A percentile compares a stretch with the other conserved stretches of the same genome.
These are phyloP conservation scores for Stenotaenia linearis DNA, from an alignment of 2,888 invertebrate genomes.

Conservation along the genomic window DNA sequence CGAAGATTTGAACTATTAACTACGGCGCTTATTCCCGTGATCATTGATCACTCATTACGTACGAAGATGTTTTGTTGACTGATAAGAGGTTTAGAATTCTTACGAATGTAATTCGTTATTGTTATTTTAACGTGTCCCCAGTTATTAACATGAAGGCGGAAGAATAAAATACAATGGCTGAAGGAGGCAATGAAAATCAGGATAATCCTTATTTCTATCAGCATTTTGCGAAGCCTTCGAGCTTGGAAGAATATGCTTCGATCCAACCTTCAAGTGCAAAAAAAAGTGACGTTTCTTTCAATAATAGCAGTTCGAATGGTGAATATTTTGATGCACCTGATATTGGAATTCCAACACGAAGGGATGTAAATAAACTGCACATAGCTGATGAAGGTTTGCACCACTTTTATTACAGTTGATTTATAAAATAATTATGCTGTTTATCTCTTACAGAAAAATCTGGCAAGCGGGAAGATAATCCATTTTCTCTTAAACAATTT, in stretches of 20 bases:
- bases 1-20: neutral
- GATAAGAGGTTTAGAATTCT: neutral
- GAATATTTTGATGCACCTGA: constrained; percentile 7
- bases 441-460: constrained; percentile 19
- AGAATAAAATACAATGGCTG: constrained; percentile 24
- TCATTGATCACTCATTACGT: neutral
- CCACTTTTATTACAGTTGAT: too few species aligned
- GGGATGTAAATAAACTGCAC: neutral
- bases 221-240: constrained; percentile 17
- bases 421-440: neutral
- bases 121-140: too few species aligned
- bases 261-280: neutral
- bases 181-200: constrained; percentile 29
- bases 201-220: constrained; percentile 28
- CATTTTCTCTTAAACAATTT: constrained; percentile 47
- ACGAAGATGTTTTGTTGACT: neutral
- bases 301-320: neutral
- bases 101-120: too few species aligned
- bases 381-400: constrained; percentile 27
- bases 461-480: constrained; percentile 41
- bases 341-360: constrained; percentile 15
- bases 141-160: neutral
- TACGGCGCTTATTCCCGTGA: neutral
- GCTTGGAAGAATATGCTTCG: neutral
- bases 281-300: neutral